Conservation (phyloP, 2,113 vertebrate genomes). For the Neogale vison region DNA sequence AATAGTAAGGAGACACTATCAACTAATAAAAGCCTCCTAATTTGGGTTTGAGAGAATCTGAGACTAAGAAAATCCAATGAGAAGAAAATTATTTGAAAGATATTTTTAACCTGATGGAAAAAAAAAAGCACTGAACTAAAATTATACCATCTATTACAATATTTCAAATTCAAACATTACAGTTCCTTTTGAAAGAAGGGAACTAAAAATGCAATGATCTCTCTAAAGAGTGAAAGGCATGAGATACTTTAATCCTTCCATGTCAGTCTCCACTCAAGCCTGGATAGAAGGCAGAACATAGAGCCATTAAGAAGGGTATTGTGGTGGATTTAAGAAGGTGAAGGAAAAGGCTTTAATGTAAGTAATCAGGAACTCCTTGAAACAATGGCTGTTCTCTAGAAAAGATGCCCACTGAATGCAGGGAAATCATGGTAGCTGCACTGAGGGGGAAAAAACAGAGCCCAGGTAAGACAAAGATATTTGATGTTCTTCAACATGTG, state of each 20-base stretch:
- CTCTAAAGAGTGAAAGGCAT: background rate
- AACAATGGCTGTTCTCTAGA: background rate
- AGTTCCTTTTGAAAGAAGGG: slow-evolving; percentile 10
- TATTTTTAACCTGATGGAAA: slow-evolving; percentile 62
- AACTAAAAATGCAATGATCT: slow-evolving; percentile 14
- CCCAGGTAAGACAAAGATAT: background rate
- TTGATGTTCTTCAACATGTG: background rate
- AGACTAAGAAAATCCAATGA: slow-evolving; percentile 56
- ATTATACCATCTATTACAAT: slow-evolving; percentile 46
- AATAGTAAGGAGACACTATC: slow-evolving; percentile 58
- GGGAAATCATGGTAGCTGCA: background rate
- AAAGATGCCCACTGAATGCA: background rate
- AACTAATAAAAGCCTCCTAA: slow-evolving; percentile 56
- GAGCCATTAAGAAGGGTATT: background rate
- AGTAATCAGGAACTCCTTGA: background rate
- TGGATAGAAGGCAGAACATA: background rate
- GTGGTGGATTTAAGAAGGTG: background rate
- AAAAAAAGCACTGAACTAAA: slow-evolving; percentile 62
- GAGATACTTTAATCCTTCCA: background rate
- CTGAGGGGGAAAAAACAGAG: background rate
- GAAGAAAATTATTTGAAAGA: slow-evolving; percentile 56
- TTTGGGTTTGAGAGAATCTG: slow-evolving; percentile 43
- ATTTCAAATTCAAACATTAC: slow-evolving; percentile 47
- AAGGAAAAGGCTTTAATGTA: background rate
- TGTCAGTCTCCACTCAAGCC: background rate